A percentile compares a stretch with the other conserved stretches of the same genome.
Evolutionary conservation across 2,888 invertebrate genomes (phyloP).

Genomic region (Cheilosia soror): DNA sequence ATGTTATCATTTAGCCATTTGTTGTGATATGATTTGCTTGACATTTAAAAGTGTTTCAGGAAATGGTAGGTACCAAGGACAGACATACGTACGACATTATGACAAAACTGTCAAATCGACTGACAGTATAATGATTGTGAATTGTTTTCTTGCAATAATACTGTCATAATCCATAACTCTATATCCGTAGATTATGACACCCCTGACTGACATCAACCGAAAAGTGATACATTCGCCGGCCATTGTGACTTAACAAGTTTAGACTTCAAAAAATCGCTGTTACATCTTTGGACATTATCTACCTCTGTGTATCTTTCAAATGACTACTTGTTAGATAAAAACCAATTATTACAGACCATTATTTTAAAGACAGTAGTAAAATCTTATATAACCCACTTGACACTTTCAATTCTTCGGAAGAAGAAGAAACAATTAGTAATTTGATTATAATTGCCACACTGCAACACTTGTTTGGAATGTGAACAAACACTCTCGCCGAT

Average conservation of each 20-base stretch:
- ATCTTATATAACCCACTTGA: slow-evolving; percentile 47
- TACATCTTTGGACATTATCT: background rate
- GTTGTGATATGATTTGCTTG: too few relatives aligned
- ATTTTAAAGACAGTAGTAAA: background rate
- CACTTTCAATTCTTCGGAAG: slow-evolving; percentile 58
- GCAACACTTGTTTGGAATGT: slow-evolving; percentile 6
- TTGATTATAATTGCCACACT: slow-evolving; percentile 36
- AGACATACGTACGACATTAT: too few relatives aligned
- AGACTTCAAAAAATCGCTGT: background rate
- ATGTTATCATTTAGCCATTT: too few relatives aligned
- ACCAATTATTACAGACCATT: slow-evolving; percentile 21
- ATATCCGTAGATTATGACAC: background rate
- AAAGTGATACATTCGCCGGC: background rate
- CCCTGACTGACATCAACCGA: background rate
- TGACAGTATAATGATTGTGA: too few relatives aligned
- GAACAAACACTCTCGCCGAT: slow-evolving; percentile 12
- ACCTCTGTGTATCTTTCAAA: background rate
- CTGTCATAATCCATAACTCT: too few relatives aligned
- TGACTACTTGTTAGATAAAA: slow-evolving; percentile 15
- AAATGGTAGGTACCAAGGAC: too few relatives aligned
- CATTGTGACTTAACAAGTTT: slow-evolving; percentile 3
- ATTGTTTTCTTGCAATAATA: too few relatives aligned
- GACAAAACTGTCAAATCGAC: too few relatives aligned
- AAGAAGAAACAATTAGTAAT: slow-evolving; percentile 37
- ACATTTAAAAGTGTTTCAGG: too few relatives aligned